phyloP scores from a whole-genome alignment of 2,797 vertebrate species.

The Sciaenops ocellatus region DNA sequence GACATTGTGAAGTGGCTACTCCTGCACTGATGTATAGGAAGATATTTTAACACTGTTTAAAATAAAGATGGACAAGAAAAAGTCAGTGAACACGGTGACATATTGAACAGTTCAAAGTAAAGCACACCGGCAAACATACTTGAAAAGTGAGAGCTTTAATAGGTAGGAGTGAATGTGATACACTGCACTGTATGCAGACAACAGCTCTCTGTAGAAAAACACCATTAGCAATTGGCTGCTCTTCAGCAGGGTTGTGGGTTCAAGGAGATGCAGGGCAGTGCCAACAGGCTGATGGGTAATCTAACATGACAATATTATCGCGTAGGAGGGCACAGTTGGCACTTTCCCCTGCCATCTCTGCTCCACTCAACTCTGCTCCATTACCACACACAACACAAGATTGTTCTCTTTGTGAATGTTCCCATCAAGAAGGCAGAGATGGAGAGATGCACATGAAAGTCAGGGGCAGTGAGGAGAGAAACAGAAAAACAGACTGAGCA shows the following conservation, averaged over 20 bases:
- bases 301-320: conserved; percentile 85
- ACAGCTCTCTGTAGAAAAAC: conserved; percentile 64
- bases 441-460: conserved; percentile 39
- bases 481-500: not conserved
- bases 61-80: conserved; percentile 1
- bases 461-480: conserved; percentile 26
- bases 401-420: conserved; percentile 65
- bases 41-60: conserved; percentile 1
- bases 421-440: conserved; percentile 48
- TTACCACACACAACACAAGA: conserved; percentile 66
- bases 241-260: conserved; percentile 80
- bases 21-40: not conserved
- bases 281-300: conserved; percentile 85
- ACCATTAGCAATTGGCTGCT: conserved; percentile 79
- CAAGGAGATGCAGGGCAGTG: conserved; percentile 79
- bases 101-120: conserved; percentile 14
- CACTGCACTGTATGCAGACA: conserved; percentile 49
- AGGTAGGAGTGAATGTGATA: conserved; percentile 42
- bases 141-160: conserved; percentile 52
- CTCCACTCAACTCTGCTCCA: conserved; percentile 71
- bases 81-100: not conserved
- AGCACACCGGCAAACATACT: conserved; percentile 35
- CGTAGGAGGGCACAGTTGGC: conserved; percentile 80
- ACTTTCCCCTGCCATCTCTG: conserved; percentile 64
- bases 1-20: conserved; percentile 3